phyloP scores from a whole-genome alignment of 23 tunicate genomes.

The Ciona savignyi region DNA sequence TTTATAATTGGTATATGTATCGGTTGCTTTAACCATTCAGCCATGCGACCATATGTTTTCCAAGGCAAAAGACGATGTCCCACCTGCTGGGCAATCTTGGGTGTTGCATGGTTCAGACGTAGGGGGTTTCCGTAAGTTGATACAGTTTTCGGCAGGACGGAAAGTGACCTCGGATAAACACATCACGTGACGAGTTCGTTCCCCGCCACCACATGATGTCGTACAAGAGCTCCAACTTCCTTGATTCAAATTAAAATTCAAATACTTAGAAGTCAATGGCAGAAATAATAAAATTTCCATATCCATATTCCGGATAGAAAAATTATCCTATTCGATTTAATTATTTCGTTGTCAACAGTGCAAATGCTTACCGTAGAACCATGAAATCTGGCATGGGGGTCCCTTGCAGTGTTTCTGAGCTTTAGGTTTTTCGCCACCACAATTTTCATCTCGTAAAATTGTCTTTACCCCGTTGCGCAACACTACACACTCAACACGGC shows the following conservation, averaged over 20 bases:
- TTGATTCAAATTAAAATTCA: no score
- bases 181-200: slow-evolving; percentile 37
- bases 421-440: neutral
- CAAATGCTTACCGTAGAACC: neutral
- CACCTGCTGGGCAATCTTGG: neutral
- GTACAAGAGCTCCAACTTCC: slow-evolving; percentile 52
- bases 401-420: neutral
- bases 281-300: no score
- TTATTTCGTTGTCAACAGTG: neutral
- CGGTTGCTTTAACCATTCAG: no score
- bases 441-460: no score
- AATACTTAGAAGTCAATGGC: no score
- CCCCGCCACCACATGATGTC: slow-evolving; percentile 35
- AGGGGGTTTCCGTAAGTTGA: slow-evolving; percentile 5
- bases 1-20: no score
- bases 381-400: neutral
- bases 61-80: no score
- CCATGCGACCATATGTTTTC: no score
- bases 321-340: no score
- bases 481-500: neutral
- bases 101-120: slow-evolving; percentile 19
- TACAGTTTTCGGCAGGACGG: slow-evolving; percentile 6
- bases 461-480: neutral
- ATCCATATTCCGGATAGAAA: no score
- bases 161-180: slow-evolving; percentile 26